phyloP scores from a whole-genome alignment of 2,113 vertebrate species.

The Phocoena phocoena region DNA sequence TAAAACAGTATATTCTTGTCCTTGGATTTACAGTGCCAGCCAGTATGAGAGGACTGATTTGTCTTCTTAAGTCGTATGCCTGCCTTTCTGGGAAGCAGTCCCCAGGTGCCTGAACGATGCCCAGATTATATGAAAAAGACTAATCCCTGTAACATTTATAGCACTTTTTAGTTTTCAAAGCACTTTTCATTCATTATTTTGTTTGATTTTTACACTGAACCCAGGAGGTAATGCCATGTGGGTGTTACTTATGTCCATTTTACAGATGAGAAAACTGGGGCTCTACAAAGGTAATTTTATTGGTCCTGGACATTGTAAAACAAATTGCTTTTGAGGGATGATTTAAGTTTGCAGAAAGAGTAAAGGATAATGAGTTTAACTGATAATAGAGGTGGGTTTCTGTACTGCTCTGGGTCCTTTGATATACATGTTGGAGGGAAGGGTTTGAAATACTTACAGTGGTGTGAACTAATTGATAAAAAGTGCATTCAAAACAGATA shows the following conservation, averaged over 20 bases:
- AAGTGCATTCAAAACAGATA: neutral
- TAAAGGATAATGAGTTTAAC: neutral
- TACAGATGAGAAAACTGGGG: neutral
- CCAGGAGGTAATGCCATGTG: neutral
- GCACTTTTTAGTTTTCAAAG: neutral
- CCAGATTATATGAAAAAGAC: neutral
- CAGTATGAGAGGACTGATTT: neutral
- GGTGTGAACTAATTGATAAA: neutral
- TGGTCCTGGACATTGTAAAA: neutral
- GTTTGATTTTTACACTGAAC: neutral
- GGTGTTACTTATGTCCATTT: neutral
- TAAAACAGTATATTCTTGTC: neutral
- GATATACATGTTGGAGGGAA: neutral
- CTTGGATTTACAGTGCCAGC: neutral
- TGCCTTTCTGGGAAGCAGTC: neutral
- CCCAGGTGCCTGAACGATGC: neutral
- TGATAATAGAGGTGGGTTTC: neutral
- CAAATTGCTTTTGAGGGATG: neutral
- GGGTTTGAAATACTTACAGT: neutral
- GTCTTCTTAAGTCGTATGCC: neutral
- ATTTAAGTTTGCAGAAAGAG: neutral
- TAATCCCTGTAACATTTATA: neutral
- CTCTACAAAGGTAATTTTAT: neutral
- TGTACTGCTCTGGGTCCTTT: neutral
- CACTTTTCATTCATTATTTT: neutral